These are phyloP conservation scores for Willowsia nigromaculata DNA, from an alignment of 2,888 invertebrate species.

Conservation along the genomic window DNA sequence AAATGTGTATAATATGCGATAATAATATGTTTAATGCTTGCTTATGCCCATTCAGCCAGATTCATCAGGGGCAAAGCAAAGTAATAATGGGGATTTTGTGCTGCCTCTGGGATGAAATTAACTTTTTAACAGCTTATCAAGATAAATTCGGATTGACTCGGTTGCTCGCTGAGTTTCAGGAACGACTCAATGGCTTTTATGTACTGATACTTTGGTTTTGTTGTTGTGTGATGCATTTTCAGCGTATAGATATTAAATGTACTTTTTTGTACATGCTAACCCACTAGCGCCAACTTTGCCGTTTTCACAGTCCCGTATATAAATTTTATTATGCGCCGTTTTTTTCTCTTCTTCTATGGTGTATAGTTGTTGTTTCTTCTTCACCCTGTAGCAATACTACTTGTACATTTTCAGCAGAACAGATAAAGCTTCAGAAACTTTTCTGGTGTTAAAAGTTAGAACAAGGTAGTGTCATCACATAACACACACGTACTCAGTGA, in stretches of 20 bases:
- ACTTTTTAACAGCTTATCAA: constrained; percentile 72
- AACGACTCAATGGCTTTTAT: constrained; percentile 46
- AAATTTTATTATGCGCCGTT: constrained; percentile 22
- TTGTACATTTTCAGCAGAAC: constrained; percentile 46
- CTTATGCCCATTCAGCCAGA: constrained; percentile 11
- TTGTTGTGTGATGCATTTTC: constrained; percentile 6
- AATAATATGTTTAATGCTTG: constrained; percentile 1
- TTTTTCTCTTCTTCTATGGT: neutral
- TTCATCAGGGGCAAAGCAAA: constrained; percentile 39
- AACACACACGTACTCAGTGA: constrained; percentile 53
- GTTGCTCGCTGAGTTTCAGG: constrained; percentile 48
- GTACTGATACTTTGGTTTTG: constrained; percentile 38
- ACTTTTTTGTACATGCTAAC: constrained; percentile 32
- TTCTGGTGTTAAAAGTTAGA: constrained; percentile 67
- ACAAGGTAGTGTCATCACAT: constrained; percentile 70
- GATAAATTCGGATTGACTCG: constrained; percentile 69
- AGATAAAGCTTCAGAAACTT: constrained; percentile 63
- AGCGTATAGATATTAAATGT: neutral
- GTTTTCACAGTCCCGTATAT: constrained; percentile 3
- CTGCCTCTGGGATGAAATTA: constrained; percentile 68
- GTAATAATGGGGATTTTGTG: constrained; percentile 60
- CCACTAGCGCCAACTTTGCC: constrained; percentile 1
- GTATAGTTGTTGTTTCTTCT: constrained; percentile 51
- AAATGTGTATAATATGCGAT: neutral
- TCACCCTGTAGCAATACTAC: constrained; percentile 46